Conservation (phyloP, 2,797 vertebrate species). For the Syndactyla subalaris region DNA sequence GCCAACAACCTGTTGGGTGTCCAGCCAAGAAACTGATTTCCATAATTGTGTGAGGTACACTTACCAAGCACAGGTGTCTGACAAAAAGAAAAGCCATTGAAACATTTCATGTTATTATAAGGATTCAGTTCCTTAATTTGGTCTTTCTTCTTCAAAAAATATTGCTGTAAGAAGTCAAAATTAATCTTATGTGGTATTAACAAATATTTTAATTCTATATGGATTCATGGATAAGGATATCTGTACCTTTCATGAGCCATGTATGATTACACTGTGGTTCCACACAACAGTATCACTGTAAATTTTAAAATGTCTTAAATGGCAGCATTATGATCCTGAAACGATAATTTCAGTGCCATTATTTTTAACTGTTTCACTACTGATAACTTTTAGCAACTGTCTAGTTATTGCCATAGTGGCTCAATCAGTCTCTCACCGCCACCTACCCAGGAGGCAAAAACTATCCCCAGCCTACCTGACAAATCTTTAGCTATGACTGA, state of each 20-base stretch:
- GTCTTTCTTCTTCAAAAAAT: not conserved
- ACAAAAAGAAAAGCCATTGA: not conserved
- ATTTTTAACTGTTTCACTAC: not conserved
- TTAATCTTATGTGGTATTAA: not conserved
- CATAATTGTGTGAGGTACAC: not conserved
- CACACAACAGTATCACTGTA: not conserved
- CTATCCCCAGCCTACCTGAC: not conserved
- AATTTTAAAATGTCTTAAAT: not conserved
- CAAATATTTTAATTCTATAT: not conserved
- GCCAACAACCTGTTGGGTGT: not conserved
- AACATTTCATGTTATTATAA: not conserved
- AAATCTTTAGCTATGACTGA: not conserved
- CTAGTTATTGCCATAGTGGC: not conserved
- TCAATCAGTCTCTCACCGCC: not conserved
- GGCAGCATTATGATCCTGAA: not conserved
- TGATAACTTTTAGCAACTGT: not conserved
- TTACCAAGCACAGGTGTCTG: not conserved
- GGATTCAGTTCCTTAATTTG: not conserved
- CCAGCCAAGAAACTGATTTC: not conserved
- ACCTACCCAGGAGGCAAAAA: not conserved
- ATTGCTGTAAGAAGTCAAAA: not conserved
- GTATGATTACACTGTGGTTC: not conserved
- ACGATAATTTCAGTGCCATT: not conserved
- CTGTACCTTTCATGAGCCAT: not conserved
- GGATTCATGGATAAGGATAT: not conserved